Evolutionary conservation across 2,888 invertebrate species (phyloP).

Genomic region (Drosophila ezoana): DNA sequence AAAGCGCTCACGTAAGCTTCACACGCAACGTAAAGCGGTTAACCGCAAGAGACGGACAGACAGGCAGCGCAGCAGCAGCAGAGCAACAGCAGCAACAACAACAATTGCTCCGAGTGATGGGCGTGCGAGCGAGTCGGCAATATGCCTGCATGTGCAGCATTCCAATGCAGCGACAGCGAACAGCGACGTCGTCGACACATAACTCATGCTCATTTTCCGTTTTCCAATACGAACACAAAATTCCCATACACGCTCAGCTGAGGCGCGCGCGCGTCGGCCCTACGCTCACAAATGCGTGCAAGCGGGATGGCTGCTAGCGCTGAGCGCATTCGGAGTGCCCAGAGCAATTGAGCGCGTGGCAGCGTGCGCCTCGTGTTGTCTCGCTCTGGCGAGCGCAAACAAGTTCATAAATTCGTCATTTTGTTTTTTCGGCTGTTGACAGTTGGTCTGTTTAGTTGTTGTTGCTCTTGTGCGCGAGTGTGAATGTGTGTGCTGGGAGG

Average conservation of each 20-base stretch:
- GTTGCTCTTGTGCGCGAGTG: constrained; percentile 40
- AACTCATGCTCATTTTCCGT: constrained; percentile 58
- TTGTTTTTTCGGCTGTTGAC: constrained; percentile 82
- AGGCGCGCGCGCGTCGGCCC: constrained; percentile 13
- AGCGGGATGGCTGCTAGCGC: constrained; percentile 50
- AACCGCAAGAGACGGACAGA: constrained; percentile 68
- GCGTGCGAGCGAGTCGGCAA: constrained; percentile 51
- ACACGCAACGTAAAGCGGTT: constrained; percentile 67
- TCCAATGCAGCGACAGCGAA: constrained; percentile 46
- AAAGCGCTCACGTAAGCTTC: constrained; percentile 57
- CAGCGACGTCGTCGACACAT: constrained; percentile 45
- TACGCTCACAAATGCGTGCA: constrained; percentile 17
- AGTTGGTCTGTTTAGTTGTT: constrained; percentile 68
- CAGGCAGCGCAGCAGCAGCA: constrained; percentile 25
- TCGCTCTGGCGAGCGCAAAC: constrained; percentile 61
- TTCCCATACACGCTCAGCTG: constrained; percentile 68
- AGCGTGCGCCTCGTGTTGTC: constrained; percentile 33
- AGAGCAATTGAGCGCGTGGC: constrained; percentile 30
- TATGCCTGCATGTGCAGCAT: constrained; percentile 27
- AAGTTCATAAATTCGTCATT: constrained; percentile 83
- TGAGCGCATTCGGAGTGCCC: constrained; percentile 39
- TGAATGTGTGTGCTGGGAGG: constrained; percentile 33
- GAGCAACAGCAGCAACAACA: constrained; percentile 9
- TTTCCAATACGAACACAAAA: constrained; percentile 64
- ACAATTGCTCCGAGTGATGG: constrained; percentile 29